These are phyloP conservation scores for Frankliniella intonsa DNA, from an alignment of 2,888 invertebrate genomes.

Conservation along the genomic window DNA sequence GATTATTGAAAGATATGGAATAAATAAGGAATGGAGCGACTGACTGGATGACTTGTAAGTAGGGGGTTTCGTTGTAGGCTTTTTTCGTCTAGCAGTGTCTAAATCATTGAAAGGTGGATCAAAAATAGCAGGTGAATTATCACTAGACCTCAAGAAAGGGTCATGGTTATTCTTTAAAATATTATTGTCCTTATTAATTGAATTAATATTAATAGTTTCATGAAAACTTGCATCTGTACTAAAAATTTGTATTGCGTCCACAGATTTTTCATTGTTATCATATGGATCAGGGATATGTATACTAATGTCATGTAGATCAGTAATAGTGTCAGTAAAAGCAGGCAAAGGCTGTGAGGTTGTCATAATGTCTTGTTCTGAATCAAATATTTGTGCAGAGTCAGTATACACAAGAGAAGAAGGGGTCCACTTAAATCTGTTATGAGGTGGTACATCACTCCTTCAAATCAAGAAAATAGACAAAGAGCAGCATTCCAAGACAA, in stretches of 20 bases:
- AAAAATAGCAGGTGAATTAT: background rate
- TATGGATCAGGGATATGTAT: conserved; percentile 4
- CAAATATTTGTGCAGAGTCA: conserved; percentile 25
- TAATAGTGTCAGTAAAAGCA: conserved; percentile 14
- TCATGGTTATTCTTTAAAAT: conserved; percentile 1
- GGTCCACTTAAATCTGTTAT: conserved; percentile 34
- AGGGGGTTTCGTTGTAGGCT: background rate
- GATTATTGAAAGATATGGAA: background rate
- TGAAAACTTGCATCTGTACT: background rate
- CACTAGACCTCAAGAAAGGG: conserved; percentile 14
- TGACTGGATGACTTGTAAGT: background rate
- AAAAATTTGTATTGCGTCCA: background rate
- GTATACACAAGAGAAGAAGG: conserved; percentile 36
- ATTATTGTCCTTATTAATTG: conserved; percentile 17
- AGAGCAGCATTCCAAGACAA: conserved; percentile 30
- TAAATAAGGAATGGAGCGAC: background rate
- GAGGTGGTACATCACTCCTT: conserved; percentile 31
- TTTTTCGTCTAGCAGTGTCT: conserved; percentile 9
- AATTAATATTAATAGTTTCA: background rate
- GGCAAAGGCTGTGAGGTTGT: conserved; percentile 27
- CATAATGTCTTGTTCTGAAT: conserved; percentile 30
- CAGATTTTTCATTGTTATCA: background rate
- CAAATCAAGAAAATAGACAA: conserved; percentile 30
- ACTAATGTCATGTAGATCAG: conserved; percentile 2
- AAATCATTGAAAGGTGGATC: conserved; percentile 14